Evolutionary conservation across 2,113 vertebrate species (phyloP), one percentile per base, ranked within the genome.

Genomic region (Equus przewalskii): DNA sequence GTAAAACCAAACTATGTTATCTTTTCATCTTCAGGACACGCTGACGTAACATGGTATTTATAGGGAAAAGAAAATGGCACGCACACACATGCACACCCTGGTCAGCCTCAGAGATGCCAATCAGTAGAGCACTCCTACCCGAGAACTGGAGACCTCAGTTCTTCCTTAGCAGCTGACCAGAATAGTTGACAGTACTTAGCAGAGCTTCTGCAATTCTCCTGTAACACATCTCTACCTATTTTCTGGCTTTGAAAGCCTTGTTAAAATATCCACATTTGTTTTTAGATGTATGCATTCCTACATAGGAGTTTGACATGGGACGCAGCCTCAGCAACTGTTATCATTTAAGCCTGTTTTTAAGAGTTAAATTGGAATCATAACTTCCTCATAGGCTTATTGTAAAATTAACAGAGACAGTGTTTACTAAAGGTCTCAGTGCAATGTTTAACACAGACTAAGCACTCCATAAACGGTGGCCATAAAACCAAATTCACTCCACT

Each of bases 181-280:
- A 76, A 14, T 75, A 24, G 15, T 5, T n/a, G 41, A 83, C 41
- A 8, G 46, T 73, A 33, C 64, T 79, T 62, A 62, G 46, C 14
- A 87, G 58, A 92, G 41, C 19, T 58, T 70, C 78, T 91, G 24
- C 24, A 65, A 26, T 72, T 70, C 14, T 86, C 13, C 65, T 44
- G 0, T n/a, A 73, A 41, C 7, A 70, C 44, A 72, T 41, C 10
- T 85, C 15, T 58, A 65, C 9, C 72, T 67, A 22, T 51, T 94
- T 92, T 70, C 70, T 73, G 21, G 28, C 94, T 91, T 96, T 65
- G 28, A 84, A 49, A 36, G 18, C 88, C 89, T 81, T 89, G 28
- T 62, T 62, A 51, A 91, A 79, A n/a, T 91, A 69, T 7, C 33
- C 54, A 67, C 5, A 10, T 79, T 67, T 76, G 26, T 73, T 72